These are phyloP conservation scores for Dryas iulia DNA, from an alignment of 1,140 invertebrate species.

Conservation along the genomic window DNA sequence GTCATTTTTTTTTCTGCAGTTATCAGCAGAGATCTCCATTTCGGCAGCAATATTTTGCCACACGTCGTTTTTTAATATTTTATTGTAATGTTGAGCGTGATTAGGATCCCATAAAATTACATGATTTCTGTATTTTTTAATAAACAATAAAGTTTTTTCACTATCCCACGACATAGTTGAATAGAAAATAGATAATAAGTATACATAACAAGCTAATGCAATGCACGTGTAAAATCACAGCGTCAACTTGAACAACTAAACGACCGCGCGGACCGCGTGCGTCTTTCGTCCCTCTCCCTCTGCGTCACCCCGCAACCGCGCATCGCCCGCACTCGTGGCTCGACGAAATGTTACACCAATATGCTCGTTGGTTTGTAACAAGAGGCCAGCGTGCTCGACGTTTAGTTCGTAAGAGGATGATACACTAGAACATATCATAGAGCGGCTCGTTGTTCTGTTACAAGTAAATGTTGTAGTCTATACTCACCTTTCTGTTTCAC, in stretches of 20 bases:
- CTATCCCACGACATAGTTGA: constrained; percentile 7
- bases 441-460: constrained; percentile 8
- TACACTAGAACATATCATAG: constrained; percentile 9
- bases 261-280: constrained; percentile 2
- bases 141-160: constrained; percentile 8
- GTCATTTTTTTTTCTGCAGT: constrained; percentile 11
- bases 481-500: constrained; percentile 10
- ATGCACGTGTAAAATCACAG: constrained; percentile 9
- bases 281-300: constrained; percentile 6
- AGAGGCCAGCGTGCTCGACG: constrained; percentile 4
- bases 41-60: constrained; percentile 8
- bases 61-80: constrained; percentile 6
- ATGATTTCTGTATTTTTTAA: constrained; percentile 8
- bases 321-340: constrained; percentile 8
- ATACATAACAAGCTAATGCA: constrained; percentile 8
- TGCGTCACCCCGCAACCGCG: constrained; percentile 5
- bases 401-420: constrained; percentile 6
- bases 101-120: constrained; percentile 9
- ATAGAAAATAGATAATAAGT: constrained; percentile 11
- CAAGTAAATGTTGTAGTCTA: constrained; percentile 12
- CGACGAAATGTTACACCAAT: constrained; percentile 11
- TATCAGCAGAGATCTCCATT: constrained; percentile 7
- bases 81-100: constrained; percentile 7
- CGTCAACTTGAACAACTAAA: constrained; percentile 8
- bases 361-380: constrained; percentile 11